Conservation (phyloP, 2,888 invertebrate genomes). For the Cephus pygmeus region DNA sequence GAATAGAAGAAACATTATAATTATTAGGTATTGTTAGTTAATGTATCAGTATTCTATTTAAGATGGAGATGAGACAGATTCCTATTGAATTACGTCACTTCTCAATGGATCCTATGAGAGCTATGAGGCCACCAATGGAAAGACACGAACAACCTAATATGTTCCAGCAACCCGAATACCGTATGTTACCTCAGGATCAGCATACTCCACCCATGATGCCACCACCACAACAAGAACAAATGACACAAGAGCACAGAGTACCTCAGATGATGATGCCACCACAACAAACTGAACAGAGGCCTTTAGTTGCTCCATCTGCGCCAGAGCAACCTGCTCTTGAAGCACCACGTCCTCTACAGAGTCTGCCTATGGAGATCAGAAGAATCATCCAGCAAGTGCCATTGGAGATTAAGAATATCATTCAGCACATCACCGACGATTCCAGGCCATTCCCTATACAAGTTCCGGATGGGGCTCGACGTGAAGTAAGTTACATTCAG, state of each 20-base stretch:
- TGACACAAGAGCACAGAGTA: conserved; percentile 47
- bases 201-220: conserved; percentile 46
- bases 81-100: conserved; percentile 68
- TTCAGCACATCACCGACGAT: conserved; percentile 56
- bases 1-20: neutral
- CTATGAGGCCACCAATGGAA: conserved; percentile 67
- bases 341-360: conserved; percentile 57
- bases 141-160: conserved; percentile 40
- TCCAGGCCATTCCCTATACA: conserved; percentile 42
- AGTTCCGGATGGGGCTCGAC: conserved; percentile 52
- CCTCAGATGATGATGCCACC: conserved; percentile 48
- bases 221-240: conserved; percentile 22
- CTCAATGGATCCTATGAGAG: conserved; percentile 70
- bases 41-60: conserved; percentile 2
- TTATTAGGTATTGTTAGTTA: neutral
- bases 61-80: conserved; percentile 64
- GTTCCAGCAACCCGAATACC: conserved; percentile 29
- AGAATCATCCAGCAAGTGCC: conserved; percentile 60
- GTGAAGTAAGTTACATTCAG: conserved; percentile 43
- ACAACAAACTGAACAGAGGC: conserved; percentile 44
- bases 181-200: conserved; percentile 40
- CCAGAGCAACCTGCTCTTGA: conserved; percentile 43
- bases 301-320: conserved; percentile 33
- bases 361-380: conserved; percentile 58
- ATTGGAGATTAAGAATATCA: conserved; percentile 56